A percentile compares a stretch with the other conserved stretches of the same genome.
Evolutionary conservation across 2,113 vertebrate species (phyloP).

Genomic region (Charina bottae): DNA sequence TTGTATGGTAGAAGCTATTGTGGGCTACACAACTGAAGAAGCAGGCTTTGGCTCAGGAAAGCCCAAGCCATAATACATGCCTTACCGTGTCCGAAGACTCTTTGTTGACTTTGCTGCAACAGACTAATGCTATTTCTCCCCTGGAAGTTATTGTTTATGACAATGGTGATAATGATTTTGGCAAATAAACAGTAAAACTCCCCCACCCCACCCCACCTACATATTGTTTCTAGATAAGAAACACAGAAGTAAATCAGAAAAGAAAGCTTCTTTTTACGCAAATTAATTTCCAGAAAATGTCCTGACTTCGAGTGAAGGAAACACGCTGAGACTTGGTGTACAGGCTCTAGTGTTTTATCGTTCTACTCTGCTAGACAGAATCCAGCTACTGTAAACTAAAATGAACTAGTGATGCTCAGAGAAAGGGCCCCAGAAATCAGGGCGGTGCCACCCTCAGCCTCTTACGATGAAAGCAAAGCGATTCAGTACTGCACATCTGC

Average conservation of each 20-base stretch:
- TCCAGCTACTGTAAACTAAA: no score
- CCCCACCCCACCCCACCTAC: neutral
- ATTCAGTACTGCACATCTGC: no score
- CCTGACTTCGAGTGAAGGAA: no score
- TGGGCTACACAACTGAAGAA: neutral
- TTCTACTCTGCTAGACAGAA: no score
- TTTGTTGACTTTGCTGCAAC: neutral
- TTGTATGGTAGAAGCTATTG: neutral
- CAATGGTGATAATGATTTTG: neutral
- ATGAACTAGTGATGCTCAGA: no score
- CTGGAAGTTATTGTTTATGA: neutral
- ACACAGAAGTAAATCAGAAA: neutral
- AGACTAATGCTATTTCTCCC: neutral
- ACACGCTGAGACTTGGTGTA: no score
- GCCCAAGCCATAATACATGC: neutral
- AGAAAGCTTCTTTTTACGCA: neutral
- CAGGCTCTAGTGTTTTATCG: no score
- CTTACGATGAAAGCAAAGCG: no score
- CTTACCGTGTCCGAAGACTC: neutral
- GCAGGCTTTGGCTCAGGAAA: neutral
- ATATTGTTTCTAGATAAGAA: constrained; percentile 29
- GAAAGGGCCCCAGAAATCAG: no score
- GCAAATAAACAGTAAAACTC: neutral
- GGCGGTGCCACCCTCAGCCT: no score
- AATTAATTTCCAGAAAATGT: constrained; percentile 21